Evolutionary conservation across 1,140 invertebrate genomes (phyloP).

Genomic region (Achatina immaculata): DNA sequence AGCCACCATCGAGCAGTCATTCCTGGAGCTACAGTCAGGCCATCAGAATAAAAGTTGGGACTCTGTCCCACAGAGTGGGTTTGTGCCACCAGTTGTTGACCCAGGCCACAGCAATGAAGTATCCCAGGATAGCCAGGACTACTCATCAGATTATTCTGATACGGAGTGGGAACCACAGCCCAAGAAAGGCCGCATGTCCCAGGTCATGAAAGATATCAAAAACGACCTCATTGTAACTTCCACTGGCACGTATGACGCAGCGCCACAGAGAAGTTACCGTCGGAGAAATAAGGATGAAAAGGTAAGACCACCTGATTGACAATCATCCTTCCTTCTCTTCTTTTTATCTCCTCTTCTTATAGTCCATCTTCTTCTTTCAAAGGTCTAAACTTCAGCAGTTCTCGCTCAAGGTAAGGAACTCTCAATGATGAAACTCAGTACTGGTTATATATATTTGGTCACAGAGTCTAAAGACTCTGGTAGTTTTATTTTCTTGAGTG

Average conservation of each 20-base stretch:
- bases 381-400: too few species aligned
- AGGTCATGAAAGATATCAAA: conserved; percentile 10
- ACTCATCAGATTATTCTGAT: conserved; percentile 48
- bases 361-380: too few species aligned
- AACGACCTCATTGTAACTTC: conserved; percentile 36
- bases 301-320: conserved; percentile 46
- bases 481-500: too few species aligned
- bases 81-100: conserved; percentile 84
- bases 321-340: too few species aligned
- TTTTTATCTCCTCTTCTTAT: too few species aligned
- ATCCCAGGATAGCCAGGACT: conserved; percentile 53
- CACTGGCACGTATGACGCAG: conserved; percentile 34
- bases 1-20: conserved; percentile 87
- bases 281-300: conserved; percentile 55
- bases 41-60: conserved; percentile 69
- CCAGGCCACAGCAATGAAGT: conserved; percentile 63
- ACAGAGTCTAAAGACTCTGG: too few species aligned
- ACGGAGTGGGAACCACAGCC: conserved; percentile 50
- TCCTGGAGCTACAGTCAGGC: conserved; percentile 76
- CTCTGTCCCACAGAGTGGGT: conserved; percentile 88
- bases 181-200: conserved; percentile 43
- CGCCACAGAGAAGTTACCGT: conserved; percentile 50
- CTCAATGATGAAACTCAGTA: too few species aligned
- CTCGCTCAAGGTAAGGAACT: too few species aligned
- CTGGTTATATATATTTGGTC: too few species aligned